phyloP scores from a whole-genome alignment of 2,113 vertebrate species.

The Chaetorhynchus papuensis region DNA sequence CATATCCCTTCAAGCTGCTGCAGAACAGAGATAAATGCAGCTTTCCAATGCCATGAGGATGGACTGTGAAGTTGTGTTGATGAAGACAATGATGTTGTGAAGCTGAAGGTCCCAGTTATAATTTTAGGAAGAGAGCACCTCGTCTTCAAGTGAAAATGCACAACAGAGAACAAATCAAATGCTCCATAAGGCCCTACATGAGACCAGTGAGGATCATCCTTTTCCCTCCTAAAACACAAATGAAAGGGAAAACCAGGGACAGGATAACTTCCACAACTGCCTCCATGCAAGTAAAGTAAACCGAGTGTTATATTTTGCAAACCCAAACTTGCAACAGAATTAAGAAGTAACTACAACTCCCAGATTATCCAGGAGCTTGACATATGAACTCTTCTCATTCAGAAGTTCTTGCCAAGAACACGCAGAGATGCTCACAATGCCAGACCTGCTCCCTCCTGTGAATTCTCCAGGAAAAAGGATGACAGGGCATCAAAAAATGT shows the following conservation, averaged over 20 bases:
- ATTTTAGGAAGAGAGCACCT: not conserved
- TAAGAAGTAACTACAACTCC: not conserved
- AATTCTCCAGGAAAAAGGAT: not conserved
- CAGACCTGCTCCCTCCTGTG: not conserved
- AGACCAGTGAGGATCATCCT: not conserved
- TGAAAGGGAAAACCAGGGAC: not conserved
- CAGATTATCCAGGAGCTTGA: not conserved
- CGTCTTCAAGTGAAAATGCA: not conserved
- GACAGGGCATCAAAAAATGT: not conserved
- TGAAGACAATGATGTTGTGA: not conserved
- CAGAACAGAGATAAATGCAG: not conserved
- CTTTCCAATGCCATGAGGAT: not conserved
- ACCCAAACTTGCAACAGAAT: not conserved
- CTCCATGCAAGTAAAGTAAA: not conserved
- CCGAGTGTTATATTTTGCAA: not conserved
- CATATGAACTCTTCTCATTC: not conserved
- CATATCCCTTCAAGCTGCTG: not conserved
- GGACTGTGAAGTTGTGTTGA: not conserved
- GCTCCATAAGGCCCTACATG: not conserved
- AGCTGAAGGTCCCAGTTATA: not conserved
- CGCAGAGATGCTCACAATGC: not conserved
- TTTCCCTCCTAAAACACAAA: not conserved
- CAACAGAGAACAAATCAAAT: not conserved
- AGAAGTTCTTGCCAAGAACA: not conserved
- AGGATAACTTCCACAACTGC: not conserved